phyloP scores from a whole-genome alignment of 2,113 vertebrate genomes.

The Suricata suricatta region DNA sequence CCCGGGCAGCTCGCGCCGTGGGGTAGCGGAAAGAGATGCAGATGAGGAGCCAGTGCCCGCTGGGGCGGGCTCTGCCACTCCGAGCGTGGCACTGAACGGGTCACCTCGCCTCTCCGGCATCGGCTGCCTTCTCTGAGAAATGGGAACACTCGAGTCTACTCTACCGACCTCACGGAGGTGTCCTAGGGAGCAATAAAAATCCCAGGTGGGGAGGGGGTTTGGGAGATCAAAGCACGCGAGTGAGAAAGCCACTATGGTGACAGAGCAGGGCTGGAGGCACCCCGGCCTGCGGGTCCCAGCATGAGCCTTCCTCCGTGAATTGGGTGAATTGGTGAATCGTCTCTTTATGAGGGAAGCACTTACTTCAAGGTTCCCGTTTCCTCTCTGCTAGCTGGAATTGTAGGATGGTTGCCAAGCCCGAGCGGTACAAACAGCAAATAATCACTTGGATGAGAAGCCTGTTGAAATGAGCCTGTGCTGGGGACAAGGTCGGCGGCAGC shows the following conservation, averaged over 20 bases:
- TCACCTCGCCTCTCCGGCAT: background rate
- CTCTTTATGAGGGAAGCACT: slow-evolving; percentile 26
- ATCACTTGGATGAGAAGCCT: slow-evolving; percentile 59
- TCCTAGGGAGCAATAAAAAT: background rate
- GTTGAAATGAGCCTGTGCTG: slow-evolving; percentile 53
- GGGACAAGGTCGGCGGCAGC: slow-evolving; percentile 62
- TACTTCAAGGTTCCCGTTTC: slow-evolving; percentile 57
- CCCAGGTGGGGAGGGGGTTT: background rate
- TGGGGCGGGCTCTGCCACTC: background rate
- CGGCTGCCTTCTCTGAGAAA: background rate
- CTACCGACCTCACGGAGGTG: background rate
- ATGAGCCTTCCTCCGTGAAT: background rate
- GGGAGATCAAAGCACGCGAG: background rate
- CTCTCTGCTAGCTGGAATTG: slow-evolving; percentile 51
- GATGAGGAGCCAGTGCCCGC: background rate
- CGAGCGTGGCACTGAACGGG: background rate
- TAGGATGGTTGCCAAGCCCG: slow-evolving; percentile 51
- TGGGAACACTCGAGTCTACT: background rate
- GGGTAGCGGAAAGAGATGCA: background rate
- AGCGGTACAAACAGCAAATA: slow-evolving; percentile 17
- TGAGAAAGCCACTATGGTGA: background rate
- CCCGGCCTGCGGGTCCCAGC: background rate
- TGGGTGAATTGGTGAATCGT: too few species aligned
- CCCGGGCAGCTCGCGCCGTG: background rate
- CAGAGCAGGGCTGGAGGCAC: background rate